phyloP scores from a whole-genome alignment of 2,113 vertebrate species.

The Poecile atricapillus region DNA sequence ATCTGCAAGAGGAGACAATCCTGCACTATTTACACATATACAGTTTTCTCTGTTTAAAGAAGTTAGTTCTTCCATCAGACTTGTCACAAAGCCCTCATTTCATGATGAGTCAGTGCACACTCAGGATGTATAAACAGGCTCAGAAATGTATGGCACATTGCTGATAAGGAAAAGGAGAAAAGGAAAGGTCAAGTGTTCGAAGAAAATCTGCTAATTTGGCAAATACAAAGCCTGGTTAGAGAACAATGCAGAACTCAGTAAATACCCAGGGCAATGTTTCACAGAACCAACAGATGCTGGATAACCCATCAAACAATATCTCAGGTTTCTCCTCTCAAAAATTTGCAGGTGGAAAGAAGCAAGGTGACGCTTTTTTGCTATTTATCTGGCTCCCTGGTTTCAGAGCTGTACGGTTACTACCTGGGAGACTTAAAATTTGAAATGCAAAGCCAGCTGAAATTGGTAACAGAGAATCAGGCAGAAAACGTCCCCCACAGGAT shows the following conservation, averaged over 20 bases:
- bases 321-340: constrained; percentile 62
- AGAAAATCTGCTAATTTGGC: constrained; percentile 26
- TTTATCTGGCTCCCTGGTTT: constrained; percentile 80
- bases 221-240: constrained; percentile 68
- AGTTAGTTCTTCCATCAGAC: background rate
- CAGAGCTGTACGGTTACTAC: constrained; percentile 74
- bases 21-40: background rate
- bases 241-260: constrained; percentile 22
- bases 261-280: constrained; percentile 21
- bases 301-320: constrained; percentile 78
- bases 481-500: constrained; percentile 74
- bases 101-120: constrained; percentile 60
- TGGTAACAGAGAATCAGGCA: background rate
- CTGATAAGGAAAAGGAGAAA: constrained; percentile 84
- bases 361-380: constrained; percentile 81
- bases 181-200: constrained; percentile 78
- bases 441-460: constrained; percentile 70
- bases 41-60: background rate
- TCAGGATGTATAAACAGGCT: constrained; percentile 79
- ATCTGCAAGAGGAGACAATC: background rate
- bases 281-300: constrained; percentile 68
- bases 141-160: constrained; percentile 72
- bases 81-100: background rate
- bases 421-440: constrained; percentile 75
- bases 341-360: constrained; percentile 77